Evolutionary conservation across 2,113 vertebrate genomes (phyloP), one percentile per base, ranked within the genome.

Genomic region (Percina caprodes): DNA sequence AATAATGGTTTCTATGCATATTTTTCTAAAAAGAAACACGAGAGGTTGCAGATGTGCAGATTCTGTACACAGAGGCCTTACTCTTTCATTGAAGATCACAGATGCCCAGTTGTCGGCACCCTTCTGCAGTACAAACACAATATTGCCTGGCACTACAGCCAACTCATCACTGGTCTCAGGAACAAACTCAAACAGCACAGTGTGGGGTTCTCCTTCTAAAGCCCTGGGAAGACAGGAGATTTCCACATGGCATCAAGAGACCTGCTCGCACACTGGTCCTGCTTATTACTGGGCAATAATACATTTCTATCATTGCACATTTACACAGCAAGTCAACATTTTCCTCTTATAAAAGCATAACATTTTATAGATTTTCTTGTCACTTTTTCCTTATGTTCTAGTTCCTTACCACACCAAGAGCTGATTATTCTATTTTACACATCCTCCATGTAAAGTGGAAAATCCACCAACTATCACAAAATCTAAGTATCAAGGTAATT

Each of bases 91-190:
- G 93, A 99, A 99, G 85, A 98, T 88, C 85, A 99, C 97, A 0
- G 96, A 97, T 0, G 97, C 98, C 98, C 98, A 99, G 86, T 98
- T 99, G 85, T 99, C 98, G 0, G 90, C 89, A 33, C 96, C 96
- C 80, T 96, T 99, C 90, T 97, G 95, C 90, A 99, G 91, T 52
- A 99, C 97, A 88, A 99, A 99, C 82, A 99, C 98, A 2, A 99
- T 96, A 76, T 99, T 99, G 30, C 98, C 98, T 0, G 97, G 97
- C 91, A 97, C 95, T 33, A 99, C 97, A 21, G 95, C 96, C 77
- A 99, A 90, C 92, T 99, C 98, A 59, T 96, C 95, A 0, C 77
- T n/a, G 0, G 97, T 99, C 94, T 97, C 97, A 0, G 98, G 97
- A 56, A 94, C 92, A 87, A 99, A 99, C 86, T 97, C 96, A 0